Percentiles rank a stretch among this genome's conserved stretches.
phyloP scores from a whole-genome alignment of 2,113 vertebrate genomes.

The Prolemur simus region DNA sequence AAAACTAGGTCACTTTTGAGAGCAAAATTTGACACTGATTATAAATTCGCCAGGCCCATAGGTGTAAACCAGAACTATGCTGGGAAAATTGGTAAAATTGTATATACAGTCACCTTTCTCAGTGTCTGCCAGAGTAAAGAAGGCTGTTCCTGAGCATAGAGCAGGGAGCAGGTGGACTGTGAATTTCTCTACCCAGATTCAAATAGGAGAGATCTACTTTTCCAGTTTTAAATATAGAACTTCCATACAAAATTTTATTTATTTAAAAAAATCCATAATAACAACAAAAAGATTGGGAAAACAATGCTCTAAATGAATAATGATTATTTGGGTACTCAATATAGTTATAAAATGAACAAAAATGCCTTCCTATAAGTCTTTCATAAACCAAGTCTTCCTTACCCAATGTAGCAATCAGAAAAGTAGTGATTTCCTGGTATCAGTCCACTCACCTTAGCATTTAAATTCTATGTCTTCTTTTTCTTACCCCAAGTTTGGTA shows the following conservation, averaged over 20 bases:
- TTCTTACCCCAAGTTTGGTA: neutral
- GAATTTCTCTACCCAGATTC: neutral
- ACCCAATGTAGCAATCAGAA: neutral
- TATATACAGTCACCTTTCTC: neutral
- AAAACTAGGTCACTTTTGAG: neutral
- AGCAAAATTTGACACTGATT: neutral
- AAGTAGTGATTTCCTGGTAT: neutral
- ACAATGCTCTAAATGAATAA: neutral
- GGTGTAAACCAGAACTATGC: neutral
- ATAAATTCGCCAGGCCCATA: neutral
- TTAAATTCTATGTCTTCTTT: neutral
- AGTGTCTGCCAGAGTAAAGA: neutral
- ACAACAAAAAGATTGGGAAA: neutral
- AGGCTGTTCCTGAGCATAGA: neutral
- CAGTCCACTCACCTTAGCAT: neutral
- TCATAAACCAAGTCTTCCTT: neutral
- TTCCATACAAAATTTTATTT: neutral
- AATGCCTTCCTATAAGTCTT: neutral
- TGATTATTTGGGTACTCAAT: neutral
- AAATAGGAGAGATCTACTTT: neutral
- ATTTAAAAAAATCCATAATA: neutral
- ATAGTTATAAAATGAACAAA: neutral
- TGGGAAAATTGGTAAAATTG: neutral
- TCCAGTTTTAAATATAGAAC: neutral
- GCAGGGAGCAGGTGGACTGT: neutral